Evolutionary conservation across 2,797 vertebrate species (phyloP), one percentile per base, ranked within the genome.

Genomic region (Rallus crepitans): DNA sequence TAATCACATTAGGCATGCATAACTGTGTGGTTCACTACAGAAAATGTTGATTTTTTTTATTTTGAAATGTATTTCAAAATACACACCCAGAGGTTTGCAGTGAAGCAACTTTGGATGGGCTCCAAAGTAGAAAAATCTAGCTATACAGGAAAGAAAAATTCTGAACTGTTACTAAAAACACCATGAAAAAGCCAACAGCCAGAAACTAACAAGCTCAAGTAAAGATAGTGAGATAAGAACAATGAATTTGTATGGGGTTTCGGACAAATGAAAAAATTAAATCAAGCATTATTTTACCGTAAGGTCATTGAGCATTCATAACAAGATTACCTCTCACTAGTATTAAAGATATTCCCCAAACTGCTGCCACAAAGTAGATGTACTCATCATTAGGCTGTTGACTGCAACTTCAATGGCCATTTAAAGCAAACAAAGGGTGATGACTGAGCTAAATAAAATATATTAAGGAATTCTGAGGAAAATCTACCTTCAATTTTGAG

Each of bases 81-180:
- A n/a, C 73, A 71, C 33, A 90, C 17, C 25, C 30, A 85, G n/a
- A 88, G 57, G 21, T 83, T 90, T 89, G 50, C 68, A 70, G 11
- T 53, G 70, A 68, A 83, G 84, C 91, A 68, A 68, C 19, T 82
- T 72, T 92, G 77, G 59, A 77, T 65, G 13, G 5, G 31, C 77
- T 66, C 63, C 79, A 94, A 79, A 90, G 10, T 53, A 63, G 30
- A 90, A 93, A 96, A 96, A 82, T 57, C 30, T 81, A 91, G 82
- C 39, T 25, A 37, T 2, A 59, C 2, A 79, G 20, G 14, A 66
- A 71, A 47, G 12, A 90, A 75, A 88, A 85, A 50, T 42, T 69
- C 25, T 61, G 42, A 45, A 37, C 27, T 55, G 24, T 73, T 82
- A 56, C 25, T 50, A 69, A 89, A 28, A 10, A 82, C 18, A 56